These are phyloP conservation scores for Haliclystus octoradiatus DNA, from an alignment of 30 jellyfish, hydroid and myxozoan genomes.

Conservation along the genomic window DNA sequence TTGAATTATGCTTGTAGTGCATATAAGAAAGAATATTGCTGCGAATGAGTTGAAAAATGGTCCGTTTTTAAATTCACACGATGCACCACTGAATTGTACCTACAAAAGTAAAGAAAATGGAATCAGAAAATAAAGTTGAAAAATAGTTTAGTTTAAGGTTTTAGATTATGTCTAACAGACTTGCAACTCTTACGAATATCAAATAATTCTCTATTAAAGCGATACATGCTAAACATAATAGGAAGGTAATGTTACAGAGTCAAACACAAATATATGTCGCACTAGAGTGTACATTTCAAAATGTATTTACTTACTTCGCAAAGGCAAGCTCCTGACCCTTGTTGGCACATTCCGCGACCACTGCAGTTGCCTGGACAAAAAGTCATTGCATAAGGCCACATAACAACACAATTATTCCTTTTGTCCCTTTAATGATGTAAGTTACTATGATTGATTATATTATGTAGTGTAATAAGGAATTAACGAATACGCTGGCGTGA, in stretches of 20 bases:
- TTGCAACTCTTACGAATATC: too few species aligned
- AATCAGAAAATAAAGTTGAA: not conserved
- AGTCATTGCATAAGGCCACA: constrained; percentile 27
- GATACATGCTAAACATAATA: too few species aligned
- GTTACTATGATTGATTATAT: too few species aligned
- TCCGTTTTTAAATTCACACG: constrained; percentile 68
- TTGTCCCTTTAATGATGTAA: too few species aligned
- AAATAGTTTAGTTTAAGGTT: not conserved
- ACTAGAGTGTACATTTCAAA: too few species aligned
- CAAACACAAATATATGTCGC: not conserved
- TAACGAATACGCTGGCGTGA: too few species aligned
- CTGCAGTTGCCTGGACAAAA: constrained; percentile 91
- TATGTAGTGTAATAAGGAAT: too few species aligned
- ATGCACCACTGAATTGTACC: constrained; percentile 92
- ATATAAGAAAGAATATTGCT: constrained; percentile 58
- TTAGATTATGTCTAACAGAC: too few species aligned
- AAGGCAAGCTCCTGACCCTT: constrained; percentile 57
- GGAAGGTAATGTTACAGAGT: not conserved
- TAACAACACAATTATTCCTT: not conserved
- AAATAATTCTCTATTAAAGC: too few species aligned
- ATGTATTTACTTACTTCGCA: constrained; percentile 46
- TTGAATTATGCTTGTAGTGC: constrained; percentile 57
- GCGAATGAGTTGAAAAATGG: constrained; percentile 77
- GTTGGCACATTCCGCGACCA: constrained; percentile 71
- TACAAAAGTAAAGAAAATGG: constrained; percentile 6